Base-by-base conservation (phyloP, 1,140 invertebrate genomes). In the Cecropterus lyciades region DNA sequence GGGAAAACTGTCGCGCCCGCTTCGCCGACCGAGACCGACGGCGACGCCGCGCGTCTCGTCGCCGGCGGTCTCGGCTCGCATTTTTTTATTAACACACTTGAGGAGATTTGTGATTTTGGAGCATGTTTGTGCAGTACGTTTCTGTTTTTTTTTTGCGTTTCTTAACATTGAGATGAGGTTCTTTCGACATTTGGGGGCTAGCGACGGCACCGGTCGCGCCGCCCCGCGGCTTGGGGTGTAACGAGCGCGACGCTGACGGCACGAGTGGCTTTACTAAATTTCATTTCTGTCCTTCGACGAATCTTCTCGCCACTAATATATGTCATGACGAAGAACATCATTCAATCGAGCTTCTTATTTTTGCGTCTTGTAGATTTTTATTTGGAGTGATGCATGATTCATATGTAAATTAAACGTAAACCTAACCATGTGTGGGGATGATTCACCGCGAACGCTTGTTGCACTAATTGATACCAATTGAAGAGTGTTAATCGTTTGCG, bases 1-100 rank as follows among this genome's bases (percentile, higher is more conserved):
- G 83, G 84, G 84, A 85, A 89, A 87, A 87, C 80, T 82, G 81
- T 83, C 86, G 82, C 80, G 79, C 73, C 66, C 79, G 83, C 79
- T 81, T 83, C 64, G 48, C 65, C 70, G 63, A 66, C 51, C 76
- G 70, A 68, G 8, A 74, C 73, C 68, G 73, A 30, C 65, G 66
- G 60, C 45, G 48, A 51, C 48, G 20, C 1, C 14, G 51, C 16
- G 15, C n/a, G 33, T 0, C 40, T 11, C 37, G 17, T 67, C 71
- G 73, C 76, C 45, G 24, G 43, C 76, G 75, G 73, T 81, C 49
- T 77, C 73, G 75, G 71, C 67, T 72, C 73, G 76, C 65, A 24
- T 20, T 62, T 64, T 62, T 66, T 33, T 59, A 69, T 70, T 84
- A 80, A 80, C 79, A 82, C 73, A 67, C 67, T 68, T 69, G 48